Evolutionary conservation across 2,888 invertebrate species (phyloP), one percentile per base, ranked within the genome.

Genomic region (Trissolcus brochymenae): DNA sequence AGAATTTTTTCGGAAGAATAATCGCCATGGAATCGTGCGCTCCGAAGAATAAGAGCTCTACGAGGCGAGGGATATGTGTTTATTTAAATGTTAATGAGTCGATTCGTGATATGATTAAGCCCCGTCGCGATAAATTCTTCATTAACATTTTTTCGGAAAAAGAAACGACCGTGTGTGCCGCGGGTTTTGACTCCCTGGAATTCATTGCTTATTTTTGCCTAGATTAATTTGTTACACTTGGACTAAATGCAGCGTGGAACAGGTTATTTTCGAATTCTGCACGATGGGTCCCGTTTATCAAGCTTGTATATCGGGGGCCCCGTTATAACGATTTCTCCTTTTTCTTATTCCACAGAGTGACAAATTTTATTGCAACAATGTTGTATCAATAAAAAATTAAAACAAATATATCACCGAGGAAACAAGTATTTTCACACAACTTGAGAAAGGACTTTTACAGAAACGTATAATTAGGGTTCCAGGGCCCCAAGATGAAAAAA

Each of bases 41-140:
- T 51, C 19, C 56, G 55, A 71, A 62, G 74, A 78, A 74, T 71
- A 74, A 67, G 60, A 78, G 70, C 66, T 74, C 74, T 74, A 67
- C 6, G 25, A n/a, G n/a, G 0, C 66, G 46, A 62, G 56, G 64
- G 19, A 64, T 72, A 72, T 64, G 72, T 75, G 72, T 75, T 75
- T 78, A 78, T 78, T 71, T 75, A 78, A 78, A 78, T 78, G 75
- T 75, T 75, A 78, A 78, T 78, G 75, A 78, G 74, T 60, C 59
- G 43, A 71, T 56, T 29, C 55, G 46, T 71, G 68, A 67, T 72
- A 72, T 56, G 67, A 72, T 72, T 67, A 72, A 67, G 50, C 60
- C 71, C 65, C 55, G 59, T 14, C 57, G 40, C 50, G 66, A 61
- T 76, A 67, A 67, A 72, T 66, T 74, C 66, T 61, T 74, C 70